Percentiles rank a stretch among this genome's conserved stretches.
Evolutionary conservation across 92 coral and sea anemone genomes (phyloP).

Genomic region (Blastomussa wellsi): DNA sequence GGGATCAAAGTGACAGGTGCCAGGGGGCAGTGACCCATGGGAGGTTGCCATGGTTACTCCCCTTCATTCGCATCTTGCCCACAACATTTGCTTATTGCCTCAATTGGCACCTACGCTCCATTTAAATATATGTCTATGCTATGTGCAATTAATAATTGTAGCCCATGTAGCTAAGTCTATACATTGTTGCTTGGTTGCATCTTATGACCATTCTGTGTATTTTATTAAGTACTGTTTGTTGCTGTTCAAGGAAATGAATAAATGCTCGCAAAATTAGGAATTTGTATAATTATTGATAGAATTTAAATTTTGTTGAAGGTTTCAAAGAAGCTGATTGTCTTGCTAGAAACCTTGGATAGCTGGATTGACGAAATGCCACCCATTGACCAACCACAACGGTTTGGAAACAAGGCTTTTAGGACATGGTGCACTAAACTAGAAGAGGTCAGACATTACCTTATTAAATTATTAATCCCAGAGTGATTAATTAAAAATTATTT

Average conservation of each 20-base stretch:
- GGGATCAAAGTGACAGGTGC: constrained; percentile 12
- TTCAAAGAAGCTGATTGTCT: constrained; percentile 63
- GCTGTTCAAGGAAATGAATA: background rate
- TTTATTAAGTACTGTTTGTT: too few species aligned
- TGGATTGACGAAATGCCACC: constrained; percentile 96
- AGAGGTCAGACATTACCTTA: constrained; percentile 56
- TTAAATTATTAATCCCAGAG: background rate
- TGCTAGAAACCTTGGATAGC: constrained; percentile 76
- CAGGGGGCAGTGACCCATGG: constrained; percentile 9
- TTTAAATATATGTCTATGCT: too few species aligned
- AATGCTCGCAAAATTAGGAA: background rate
- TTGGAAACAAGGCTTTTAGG: constrained; percentile 97
- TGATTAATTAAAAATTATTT: background rate
- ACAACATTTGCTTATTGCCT: background rate
- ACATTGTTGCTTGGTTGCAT: too few species aligned
- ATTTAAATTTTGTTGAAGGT: constrained; percentile 42
- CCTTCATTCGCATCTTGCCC: background rate
- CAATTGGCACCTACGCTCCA: background rate
- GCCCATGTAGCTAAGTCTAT: too few species aligned
- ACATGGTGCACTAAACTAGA: constrained; percentile 83
- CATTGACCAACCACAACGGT: constrained; percentile 88
- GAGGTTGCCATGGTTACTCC: constrained; percentile 15
- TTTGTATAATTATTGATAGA: background rate
- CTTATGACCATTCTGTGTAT: too few species aligned
- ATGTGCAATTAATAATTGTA: too few species aligned